Base-by-base conservation (phyloP, 2,797 vertebrate species). In the Perodicticus potto region DNA sequence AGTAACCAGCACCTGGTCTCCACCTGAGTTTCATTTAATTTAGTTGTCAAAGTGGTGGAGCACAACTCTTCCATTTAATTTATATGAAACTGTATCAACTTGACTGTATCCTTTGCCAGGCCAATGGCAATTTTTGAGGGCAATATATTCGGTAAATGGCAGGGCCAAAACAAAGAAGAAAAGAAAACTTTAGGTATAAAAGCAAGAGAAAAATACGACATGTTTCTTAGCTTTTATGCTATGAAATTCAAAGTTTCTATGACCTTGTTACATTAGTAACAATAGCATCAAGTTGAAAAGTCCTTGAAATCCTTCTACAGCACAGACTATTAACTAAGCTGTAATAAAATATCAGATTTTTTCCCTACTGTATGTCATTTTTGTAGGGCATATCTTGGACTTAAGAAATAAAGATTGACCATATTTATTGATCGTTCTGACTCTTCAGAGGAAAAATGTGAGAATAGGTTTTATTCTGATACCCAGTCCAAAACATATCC, bases 11-110 rank as follows among this genome's bases (percentile, higher is more conserved):
- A 89, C 34, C 57, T 2, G 6, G 95, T 97, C 19, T 87, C 49
- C 72, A 49, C n/a, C 85, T 93, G 72, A 95, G 69, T 74, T 95
- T 94, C 70, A 91, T 34, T 72, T 2, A 2, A 94, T 97, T 95
- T 95, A 97, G 63, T 73, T 95, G 73, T 69, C 84, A 95, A 78
- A n/a, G 70, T 5, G 23, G 89, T 84, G 65, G 69, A 70, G 40
- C 3, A n/a, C 85, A 95, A 69, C 37, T 69, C 49, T 53, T 53
- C 7, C n/a, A 37, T 91, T 73, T 76, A 93, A 96, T 40, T 85
- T 89, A 93, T 77, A 95, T 76, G 61, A 91, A 93, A 97, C 81
- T 55, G 53, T 91, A 93, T 93, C 1, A n/a, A 92, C 85, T 92
- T 84, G 84, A 73, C 59, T 89, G 25, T 77, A 91, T 70, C 76